phyloP scores from a whole-genome alignment of 2,797 vertebrate genomes.

The Pseudocheirus occidentalis region DNA sequence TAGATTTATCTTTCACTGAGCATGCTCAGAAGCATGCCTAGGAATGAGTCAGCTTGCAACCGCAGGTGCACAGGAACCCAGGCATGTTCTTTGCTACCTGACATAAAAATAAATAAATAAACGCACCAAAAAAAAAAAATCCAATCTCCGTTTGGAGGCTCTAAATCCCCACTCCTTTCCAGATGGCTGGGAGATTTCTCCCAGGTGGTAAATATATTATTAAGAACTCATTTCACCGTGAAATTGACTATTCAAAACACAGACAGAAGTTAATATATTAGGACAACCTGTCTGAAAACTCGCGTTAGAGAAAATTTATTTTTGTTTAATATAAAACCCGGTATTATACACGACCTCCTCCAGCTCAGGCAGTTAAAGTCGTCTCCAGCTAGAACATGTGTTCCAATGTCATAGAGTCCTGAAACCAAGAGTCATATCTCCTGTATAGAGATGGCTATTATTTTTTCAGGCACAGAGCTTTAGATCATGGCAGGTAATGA shows the following conservation, averaged over 20 bases:
- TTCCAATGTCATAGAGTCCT: neutral
- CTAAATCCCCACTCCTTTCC: slow-evolving; percentile 87
- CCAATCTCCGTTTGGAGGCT: slow-evolving; percentile 86
- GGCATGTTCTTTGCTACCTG: slow-evolving; percentile 42
- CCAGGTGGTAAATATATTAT: slow-evolving; percentile 91
- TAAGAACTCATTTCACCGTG: slow-evolving; percentile 91
- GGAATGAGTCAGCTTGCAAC: neutral
- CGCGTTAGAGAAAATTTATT: slow-evolving; percentile 86
- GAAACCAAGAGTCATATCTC: neutral
- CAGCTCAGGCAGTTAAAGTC: slow-evolving; percentile 70
- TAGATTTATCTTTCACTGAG: neutral
- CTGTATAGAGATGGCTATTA: neutral
- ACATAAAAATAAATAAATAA: slow-evolving; percentile 84
- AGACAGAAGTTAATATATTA: slow-evolving; percentile 90
- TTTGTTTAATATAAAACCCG: slow-evolving; percentile 85
- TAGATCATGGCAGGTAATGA: neutral
- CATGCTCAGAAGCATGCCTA: fast-evolving
- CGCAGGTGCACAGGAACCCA: neutral
- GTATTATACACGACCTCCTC: slow-evolving; percentile 79
- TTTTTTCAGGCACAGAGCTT: neutral
- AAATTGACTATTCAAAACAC: slow-evolving; percentile 91
- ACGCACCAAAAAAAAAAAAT: slow-evolving; percentile 65
- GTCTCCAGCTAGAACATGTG: slow-evolving; percentile 49
- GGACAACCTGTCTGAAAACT: slow-evolving; percentile 88
- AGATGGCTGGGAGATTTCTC: slow-evolving; percentile 90